Percentiles rank a stretch among this genome's conserved stretches.
These are phyloP conservation scores for Pentalonia nigronervosa DNA, from an alignment of 1,140 invertebrate species.

Conservation along the genomic window DNA sequence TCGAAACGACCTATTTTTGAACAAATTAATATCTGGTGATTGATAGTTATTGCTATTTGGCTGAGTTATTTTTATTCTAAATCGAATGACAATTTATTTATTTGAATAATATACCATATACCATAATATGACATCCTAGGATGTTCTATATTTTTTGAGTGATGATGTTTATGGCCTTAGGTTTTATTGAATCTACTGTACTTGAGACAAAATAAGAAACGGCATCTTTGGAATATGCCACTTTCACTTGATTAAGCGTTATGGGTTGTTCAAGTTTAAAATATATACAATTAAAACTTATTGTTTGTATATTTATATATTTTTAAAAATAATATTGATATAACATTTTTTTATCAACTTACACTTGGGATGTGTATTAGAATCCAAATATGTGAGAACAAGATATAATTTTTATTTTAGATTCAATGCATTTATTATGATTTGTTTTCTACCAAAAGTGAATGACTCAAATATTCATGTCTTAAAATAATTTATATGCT, in stretches of 20 bases:
- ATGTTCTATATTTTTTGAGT: background rate
- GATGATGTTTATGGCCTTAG: background rate
- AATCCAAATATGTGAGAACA: background rate
- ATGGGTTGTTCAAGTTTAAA: background rate
- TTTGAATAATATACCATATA: background rate
- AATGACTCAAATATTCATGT: background rate
- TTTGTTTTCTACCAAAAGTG: background rate
- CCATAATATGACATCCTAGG: background rate
- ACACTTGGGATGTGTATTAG: background rate
- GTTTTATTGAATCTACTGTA: background rate
- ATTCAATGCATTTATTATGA: background rate
- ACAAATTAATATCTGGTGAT: background rate
- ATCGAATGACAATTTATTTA: slow-evolving; percentile 10
- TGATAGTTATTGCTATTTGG: background rate
- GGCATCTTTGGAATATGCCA: background rate
- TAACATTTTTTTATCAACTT: background rate
- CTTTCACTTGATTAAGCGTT: background rate
- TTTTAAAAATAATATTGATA: background rate
- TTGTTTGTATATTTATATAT: background rate
- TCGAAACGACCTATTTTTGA: background rate
- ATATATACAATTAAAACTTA: background rate
- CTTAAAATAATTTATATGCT: background rate
- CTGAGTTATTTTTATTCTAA: background rate
- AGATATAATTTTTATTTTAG: background rate
- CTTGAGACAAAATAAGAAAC: background rate